These are phyloP conservation scores for Philaethria dido DNA, from an alignment of 2,888 invertebrate genomes.

Conservation along the genomic window DNA sequence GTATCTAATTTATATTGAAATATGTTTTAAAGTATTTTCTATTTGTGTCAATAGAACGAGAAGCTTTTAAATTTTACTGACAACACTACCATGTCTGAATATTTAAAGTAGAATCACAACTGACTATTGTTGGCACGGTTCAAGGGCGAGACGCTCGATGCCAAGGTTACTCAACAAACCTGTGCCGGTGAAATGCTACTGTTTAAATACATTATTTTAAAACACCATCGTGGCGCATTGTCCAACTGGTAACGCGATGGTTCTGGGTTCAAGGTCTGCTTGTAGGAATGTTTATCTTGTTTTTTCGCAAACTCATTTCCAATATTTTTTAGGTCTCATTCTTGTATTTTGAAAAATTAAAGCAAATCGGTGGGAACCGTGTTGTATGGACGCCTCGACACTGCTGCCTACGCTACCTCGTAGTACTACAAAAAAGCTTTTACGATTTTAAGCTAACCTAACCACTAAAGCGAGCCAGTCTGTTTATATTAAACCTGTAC, in stretches of 20 bases:
- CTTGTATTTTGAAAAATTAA: no score
- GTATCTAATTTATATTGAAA: no score
- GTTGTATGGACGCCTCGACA: no score
- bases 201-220: not conserved
- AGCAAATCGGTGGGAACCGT: no score
- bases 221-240: not conserved
- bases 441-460: conserved; percentile 33
- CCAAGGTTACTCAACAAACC: conserved; percentile 49
- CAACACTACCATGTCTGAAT: not conserved
- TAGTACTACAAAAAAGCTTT: conserved; percentile 25
- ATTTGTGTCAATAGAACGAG: not conserved
- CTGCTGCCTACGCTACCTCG: conserved; percentile 5
- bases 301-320: no score
- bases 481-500: conserved; percentile 34
- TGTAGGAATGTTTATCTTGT: no score
- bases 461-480: conserved; percentile 33
- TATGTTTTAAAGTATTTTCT: not conserved
- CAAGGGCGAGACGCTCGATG: conserved; percentile 52
- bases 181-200: conserved; percentile 10
- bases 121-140: conserved; percentile 45
- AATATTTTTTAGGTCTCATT: no score
- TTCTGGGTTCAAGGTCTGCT: no score
- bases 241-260: not conserved
- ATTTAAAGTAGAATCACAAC: conserved; percentile 19
- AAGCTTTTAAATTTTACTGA: conserved; percentile 6